A percentile compares a stretch with the other conserved stretches of the same genome.
Evolutionary conservation across 2,797 vertebrate genomes (phyloP).

Genomic region (Schizopygopsis pylzovi): DNA sequence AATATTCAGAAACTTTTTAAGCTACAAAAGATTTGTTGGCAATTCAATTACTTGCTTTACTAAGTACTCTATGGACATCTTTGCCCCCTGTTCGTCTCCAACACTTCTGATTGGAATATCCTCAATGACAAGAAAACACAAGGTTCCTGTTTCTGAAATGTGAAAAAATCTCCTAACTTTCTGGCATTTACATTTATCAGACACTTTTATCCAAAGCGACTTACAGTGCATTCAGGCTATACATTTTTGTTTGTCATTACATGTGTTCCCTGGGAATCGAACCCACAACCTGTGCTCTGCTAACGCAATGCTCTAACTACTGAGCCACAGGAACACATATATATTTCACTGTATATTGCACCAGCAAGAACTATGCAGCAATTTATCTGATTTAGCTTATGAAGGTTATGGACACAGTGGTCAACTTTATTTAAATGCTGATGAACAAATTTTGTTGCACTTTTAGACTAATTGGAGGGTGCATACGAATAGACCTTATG

Average conservation of each 20-base stretch:
- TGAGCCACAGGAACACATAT: too few species aligned
- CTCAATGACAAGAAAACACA: not conserved
- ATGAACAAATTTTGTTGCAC: not conserved
- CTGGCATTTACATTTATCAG: not conserved
- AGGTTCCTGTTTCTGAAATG: not conserved
- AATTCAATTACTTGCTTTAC: not conserved
- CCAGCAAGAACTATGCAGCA: not conserved
- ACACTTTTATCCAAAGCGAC: too few species aligned
- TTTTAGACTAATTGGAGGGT: not conserved
- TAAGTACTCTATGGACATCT: not conserved
- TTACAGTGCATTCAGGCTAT: too few species aligned
- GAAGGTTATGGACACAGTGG: not conserved
- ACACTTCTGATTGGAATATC: too few species aligned
- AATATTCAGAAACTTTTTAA: not conserved
- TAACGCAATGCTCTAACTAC: too few species aligned
- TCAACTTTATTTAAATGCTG: not conserved
- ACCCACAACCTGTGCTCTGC: too few species aligned
- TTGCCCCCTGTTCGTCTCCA: too few species aligned
- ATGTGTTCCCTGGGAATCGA: too few species aligned
- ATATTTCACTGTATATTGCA: not conserved
- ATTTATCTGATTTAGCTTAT: not conserved
- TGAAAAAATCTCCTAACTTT: not conserved
- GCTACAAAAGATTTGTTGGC: not conserved
- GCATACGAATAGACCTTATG: not conserved
- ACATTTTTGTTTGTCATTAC: too few species aligned